phyloP scores from a whole-genome alignment of 2,113 vertebrate species.

The Eretmochelys imbricata region DNA sequence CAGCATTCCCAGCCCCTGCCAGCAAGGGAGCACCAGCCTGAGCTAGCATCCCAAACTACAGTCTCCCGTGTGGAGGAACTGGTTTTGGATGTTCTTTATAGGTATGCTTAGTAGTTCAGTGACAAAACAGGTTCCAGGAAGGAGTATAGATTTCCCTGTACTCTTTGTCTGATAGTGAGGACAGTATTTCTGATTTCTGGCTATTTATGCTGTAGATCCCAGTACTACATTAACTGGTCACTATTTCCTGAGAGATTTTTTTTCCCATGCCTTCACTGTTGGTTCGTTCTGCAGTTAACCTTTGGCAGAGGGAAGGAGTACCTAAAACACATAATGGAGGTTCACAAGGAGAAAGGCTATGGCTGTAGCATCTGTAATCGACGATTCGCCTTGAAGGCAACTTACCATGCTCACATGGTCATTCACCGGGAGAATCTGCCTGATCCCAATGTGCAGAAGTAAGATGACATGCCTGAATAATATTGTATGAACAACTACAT shows the following conservation, averaged over 20 bases:
- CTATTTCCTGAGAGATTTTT: rapidly evolving
- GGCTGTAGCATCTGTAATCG: conserved; percentile 95
- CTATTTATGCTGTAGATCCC: background rate
- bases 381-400: conserved; percentile 96
- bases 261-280: conserved; percentile 42
- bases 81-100: background rate
- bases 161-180: background rate
- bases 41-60: background rate
- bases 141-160: background rate
- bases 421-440: conserved; percentile 98
- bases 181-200: rapidly evolving
- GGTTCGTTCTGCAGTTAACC: conserved; percentile 83
- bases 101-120: rapidly evolving
- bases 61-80: background rate
- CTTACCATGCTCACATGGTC: conserved; percentile 98
- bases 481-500: background rate
- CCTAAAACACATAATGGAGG: conserved; percentile 96
- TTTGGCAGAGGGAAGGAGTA: conserved; percentile 95
- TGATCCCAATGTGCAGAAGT: conserved; percentile 97
- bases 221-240: rapidly evolving
- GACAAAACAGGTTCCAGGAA: background rate
- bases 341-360: conserved; percentile 96
- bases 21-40: background rate
- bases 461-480: conserved; percentile 50
- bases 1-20: background rate